Evolutionary conservation across 2,113 vertebrate genomes (phyloP).

Genomic region (Channa argus): DNA sequence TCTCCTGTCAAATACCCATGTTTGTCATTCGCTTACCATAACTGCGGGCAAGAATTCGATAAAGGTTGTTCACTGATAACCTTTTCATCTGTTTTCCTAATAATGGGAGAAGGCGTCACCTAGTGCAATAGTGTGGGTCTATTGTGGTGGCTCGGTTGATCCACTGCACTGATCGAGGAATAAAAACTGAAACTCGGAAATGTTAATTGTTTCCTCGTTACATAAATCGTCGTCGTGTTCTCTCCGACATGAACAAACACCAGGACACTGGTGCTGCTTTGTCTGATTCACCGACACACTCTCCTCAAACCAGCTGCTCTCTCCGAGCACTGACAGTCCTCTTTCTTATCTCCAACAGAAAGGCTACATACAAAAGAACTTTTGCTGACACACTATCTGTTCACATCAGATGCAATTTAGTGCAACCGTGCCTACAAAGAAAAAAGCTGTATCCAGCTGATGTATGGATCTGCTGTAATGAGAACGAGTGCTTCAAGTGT

Average conservation of each 20-base stretch:
- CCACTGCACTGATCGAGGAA: too few relatives aligned
- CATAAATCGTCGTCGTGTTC: not conserved
- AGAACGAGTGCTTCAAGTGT: constrained; percentile 6
- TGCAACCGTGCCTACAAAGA: not conserved
- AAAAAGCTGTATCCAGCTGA: not conserved
- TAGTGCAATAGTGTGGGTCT: too few relatives aligned
- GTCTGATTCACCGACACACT: constrained; percentile 19
- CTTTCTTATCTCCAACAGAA: constrained; percentile 28
- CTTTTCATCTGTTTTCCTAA: too few relatives aligned
- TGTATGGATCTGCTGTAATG: not conserved
- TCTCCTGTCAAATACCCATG: too few relatives aligned
- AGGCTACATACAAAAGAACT: not conserved
- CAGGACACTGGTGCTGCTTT: not conserved
- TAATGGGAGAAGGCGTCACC: too few relatives aligned
- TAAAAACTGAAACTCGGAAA: too few relatives aligned
- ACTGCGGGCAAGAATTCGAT: too few relatives aligned
- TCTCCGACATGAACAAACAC: constrained; percentile 1
- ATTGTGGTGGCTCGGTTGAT: too few relatives aligned
- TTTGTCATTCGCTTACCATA: too few relatives aligned
- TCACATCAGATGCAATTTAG: constrained; percentile 15
- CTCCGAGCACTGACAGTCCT: constrained; percentile 7
- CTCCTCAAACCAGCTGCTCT: constrained; percentile 18
- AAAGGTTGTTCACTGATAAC: too few relatives aligned
- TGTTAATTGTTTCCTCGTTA: too few relatives aligned
- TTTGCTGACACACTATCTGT: not conserved